Evolutionary conservation across 2,113 vertebrate species (phyloP).

Genomic region (Shinisaurus crocodilurus): DNA sequence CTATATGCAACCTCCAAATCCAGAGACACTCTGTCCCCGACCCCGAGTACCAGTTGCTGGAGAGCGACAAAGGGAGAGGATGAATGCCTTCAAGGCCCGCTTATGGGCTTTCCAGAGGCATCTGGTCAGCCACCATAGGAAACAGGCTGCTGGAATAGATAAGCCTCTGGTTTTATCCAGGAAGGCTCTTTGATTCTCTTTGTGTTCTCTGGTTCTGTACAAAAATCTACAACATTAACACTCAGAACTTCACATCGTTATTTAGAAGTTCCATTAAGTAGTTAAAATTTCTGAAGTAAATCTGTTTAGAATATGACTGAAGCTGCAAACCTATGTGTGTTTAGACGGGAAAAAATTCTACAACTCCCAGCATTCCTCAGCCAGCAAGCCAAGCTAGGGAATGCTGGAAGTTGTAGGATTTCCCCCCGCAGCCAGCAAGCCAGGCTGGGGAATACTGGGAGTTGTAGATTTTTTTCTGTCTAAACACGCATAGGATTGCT

Average conservation of each 20-base stretch:
- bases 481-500: no score
- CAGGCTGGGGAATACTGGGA: no score
- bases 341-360: no score
- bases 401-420: no score
- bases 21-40: background rate
- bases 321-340: no score
- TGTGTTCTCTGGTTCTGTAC: no score
- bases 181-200: background rate
- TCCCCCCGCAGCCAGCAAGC: no score
- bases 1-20: background rate
- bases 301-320: background rate
- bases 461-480: no score
- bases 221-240: background rate
- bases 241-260: background rate
- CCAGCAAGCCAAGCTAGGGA: no score
- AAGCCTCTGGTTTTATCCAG: background rate
- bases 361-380: no score
- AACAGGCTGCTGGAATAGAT: background rate
- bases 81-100: background rate
- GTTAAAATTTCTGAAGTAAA: background rate
- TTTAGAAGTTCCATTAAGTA: background rate
- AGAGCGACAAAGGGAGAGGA: background rate
- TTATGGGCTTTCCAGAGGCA: background rate
- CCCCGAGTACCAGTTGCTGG: background rate
- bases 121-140: background rate